These are phyloP conservation scores for Volucella zonaria DNA, from an alignment of 2,888 invertebrate species.

Conservation along the genomic window DNA sequence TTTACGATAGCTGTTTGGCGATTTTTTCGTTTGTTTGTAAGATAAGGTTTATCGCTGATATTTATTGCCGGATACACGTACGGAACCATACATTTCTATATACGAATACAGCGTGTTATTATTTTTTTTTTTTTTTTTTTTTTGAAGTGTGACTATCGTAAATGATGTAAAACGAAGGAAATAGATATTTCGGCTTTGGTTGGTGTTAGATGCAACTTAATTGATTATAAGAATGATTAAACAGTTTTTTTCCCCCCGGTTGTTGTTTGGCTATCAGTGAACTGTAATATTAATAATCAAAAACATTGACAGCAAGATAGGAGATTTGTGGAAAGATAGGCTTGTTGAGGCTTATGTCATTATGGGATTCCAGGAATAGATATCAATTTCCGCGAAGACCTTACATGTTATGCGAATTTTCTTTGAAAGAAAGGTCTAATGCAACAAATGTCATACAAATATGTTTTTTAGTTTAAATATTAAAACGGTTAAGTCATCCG, in stretches of 20 bases:
- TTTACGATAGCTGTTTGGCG: neutral
- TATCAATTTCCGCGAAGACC: neutral
- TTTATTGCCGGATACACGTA: neutral
- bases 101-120: slow-evolving; percentile 9
- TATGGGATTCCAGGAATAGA: slow-evolving; percentile 10
- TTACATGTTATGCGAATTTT: neutral
- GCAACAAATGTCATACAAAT: too few relatives aligned
- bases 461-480: too few relatives aligned
- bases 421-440: too few relatives aligned
- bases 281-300: slow-evolving; percentile 9
- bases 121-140: slow-evolving; percentile 7
- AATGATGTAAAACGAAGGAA: slow-evolving; percentile 43
- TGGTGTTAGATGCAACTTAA: slow-evolving; percentile 31
- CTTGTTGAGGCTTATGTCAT: neutral
- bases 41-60: slow-evolving; percentile 11
- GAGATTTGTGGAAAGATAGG: neutral
- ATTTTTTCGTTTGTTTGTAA: slow-evolving; percentile 13
- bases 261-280: slow-evolving; percentile 9
- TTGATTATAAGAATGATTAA: slow-evolving; percentile 39
- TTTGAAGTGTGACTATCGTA: neutral
- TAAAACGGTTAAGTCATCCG: too few relatives aligned
- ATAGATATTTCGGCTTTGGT: slow-evolving; percentile 39
- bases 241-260: neutral
- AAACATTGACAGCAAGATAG: slow-evolving; percentile 4
- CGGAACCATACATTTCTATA: slow-evolving; percentile 22